These are phyloP conservation scores for Boulengerochromis microlepis DNA, from an alignment of 2,113 vertebrate genomes.

Conservation along the genomic window DNA sequence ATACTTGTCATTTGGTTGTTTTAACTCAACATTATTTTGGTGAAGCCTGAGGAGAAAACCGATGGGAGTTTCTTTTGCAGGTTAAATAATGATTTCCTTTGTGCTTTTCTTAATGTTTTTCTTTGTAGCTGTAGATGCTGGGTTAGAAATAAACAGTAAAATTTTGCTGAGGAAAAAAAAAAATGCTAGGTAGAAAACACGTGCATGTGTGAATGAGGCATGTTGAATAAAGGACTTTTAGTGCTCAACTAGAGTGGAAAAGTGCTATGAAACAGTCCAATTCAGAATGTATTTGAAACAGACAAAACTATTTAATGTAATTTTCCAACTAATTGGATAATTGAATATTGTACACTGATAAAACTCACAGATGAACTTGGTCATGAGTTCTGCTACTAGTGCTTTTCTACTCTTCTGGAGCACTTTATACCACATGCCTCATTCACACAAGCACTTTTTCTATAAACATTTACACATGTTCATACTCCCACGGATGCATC, in stretches of 20 bases:
- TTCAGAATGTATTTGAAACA: neutral
- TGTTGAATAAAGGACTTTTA: neutral
- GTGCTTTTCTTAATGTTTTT: neutral
- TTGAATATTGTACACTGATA: rapidly evolving
- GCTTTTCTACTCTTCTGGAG: neutral
- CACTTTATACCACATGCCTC: neutral
- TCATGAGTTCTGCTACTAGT: neutral
- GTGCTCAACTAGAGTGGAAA: neutral
- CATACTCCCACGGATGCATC: neutral
- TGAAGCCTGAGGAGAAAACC: neutral
- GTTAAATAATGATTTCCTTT: neutral
- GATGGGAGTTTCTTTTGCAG: neutral
- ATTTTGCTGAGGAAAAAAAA: neutral
- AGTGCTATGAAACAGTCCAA: neutral
- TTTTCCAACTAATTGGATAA: neutral
- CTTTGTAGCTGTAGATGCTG: neutral
- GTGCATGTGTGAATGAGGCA: neutral
- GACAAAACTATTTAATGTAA: neutral
- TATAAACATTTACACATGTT: neutral
- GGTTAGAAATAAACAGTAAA: neutral
- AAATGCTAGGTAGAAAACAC: neutral
- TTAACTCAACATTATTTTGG: neutral
- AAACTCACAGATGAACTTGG: neutral
- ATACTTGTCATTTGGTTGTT: neutral
- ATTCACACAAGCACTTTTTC: neutral